These are phyloP conservation scores for Tetanocera ferruginea DNA, from an alignment of 2,888 invertebrate species.

Conservation along the genomic window DNA sequence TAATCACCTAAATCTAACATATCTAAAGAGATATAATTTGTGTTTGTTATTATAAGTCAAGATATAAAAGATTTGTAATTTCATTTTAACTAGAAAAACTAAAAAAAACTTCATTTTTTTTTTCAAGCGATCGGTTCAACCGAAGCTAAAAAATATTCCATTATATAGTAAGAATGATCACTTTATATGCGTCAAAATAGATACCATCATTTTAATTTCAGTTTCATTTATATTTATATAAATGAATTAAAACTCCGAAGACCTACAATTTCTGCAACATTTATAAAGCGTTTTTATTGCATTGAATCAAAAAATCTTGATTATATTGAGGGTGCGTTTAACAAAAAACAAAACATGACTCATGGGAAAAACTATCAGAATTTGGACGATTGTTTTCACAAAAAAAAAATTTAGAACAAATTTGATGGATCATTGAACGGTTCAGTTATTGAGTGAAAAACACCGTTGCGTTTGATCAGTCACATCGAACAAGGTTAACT, in stretches of 20 bases:
- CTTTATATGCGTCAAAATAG: too few species aligned
- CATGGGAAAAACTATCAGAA: slow-evolving; percentile 29
- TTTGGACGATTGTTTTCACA: not conserved
- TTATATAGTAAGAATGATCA: too few species aligned
- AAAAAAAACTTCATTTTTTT: too few species aligned
- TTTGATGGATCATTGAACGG: slow-evolving; percentile 42
- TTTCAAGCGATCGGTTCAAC: too few species aligned
- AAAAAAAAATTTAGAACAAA: slow-evolving; percentile 44
- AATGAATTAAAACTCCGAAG: not conserved
- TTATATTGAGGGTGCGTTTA: not conserved
- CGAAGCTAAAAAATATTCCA: too few species aligned
- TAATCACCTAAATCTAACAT: too few species aligned
- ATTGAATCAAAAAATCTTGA: not conserved
- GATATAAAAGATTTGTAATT: too few species aligned
- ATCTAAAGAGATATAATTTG: too few species aligned
- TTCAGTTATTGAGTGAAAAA: not conserved
- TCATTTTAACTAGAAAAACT: too few species aligned
- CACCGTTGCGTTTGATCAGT: slow-evolving; percentile 9
- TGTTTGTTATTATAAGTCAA: too few species aligned
- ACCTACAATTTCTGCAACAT: not conserved
- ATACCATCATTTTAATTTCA: too few species aligned
- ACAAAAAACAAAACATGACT: not conserved
- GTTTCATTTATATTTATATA: not conserved
- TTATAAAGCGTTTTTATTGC: not conserved
- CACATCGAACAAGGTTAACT: slow-evolving; percentile 9